phyloP scores from a whole-genome alignment of 1,140 invertebrate genomes.

The Limonius californicus region DNA sequence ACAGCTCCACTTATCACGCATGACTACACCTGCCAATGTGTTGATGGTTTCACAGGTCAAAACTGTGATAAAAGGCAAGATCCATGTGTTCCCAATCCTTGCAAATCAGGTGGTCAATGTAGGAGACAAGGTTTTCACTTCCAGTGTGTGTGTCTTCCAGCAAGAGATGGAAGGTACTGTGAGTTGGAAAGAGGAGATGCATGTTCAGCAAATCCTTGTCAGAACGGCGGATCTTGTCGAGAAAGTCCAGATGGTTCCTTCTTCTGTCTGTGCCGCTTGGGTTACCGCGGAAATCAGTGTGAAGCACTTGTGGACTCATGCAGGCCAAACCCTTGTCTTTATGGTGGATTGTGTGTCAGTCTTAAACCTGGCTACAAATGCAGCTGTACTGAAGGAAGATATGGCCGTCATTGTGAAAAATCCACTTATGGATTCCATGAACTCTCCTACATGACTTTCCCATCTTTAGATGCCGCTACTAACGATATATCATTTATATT shows the following conservation, averaged over 20 bases:
- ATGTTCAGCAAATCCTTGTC: slow-evolving; percentile 79
- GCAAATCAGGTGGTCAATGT: slow-evolving; percentile 76
- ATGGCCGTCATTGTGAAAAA: slow-evolving; percentile 85
- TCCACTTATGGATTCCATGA: slow-evolving; percentile 85
- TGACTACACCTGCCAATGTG: slow-evolving; percentile 75
- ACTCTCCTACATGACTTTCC: slow-evolving; percentile 85
- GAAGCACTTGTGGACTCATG: slow-evolving; percentile 83
- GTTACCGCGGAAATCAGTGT: slow-evolving; percentile 84
- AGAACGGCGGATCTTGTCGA: slow-evolving; percentile 85
- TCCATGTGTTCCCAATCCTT: slow-evolving; percentile 89
- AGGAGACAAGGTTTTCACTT: slow-evolving; percentile 77
- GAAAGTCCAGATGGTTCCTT: slow-evolving; percentile 81
- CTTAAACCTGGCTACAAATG: slow-evolving; percentile 82
- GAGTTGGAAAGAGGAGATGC: slow-evolving; percentile 77
- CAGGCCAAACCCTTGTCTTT: slow-evolving; percentile 82
- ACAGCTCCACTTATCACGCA: slow-evolving; percentile 75
- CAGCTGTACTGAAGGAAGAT: slow-evolving; percentile 80
- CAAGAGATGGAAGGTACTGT: slow-evolving; percentile 78
- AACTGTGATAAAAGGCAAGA: slow-evolving; percentile 81
- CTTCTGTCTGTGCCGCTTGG: slow-evolving; percentile 85
- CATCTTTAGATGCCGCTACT: slow-evolving; percentile 75
- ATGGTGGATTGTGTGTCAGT: slow-evolving; percentile 80
- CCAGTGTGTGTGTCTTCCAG: slow-evolving; percentile 72
- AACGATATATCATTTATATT: slow-evolving; percentile 90
- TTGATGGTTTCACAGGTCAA: slow-evolving; percentile 70